Conservation (phyloP, 2,888 invertebrate genomes). For the Drosophila phalerata region DNA sequence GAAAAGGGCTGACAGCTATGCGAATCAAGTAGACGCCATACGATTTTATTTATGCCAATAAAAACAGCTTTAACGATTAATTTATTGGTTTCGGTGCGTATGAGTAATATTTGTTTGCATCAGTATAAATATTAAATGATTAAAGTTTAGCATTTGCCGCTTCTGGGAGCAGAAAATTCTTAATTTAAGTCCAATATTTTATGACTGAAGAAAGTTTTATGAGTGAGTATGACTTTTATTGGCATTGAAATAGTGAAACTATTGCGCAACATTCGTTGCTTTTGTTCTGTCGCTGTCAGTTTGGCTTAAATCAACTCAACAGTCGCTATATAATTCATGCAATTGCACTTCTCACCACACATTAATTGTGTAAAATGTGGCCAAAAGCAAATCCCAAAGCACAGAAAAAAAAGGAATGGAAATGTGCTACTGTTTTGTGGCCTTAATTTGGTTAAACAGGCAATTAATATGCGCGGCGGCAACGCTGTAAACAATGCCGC, state of each 20-base stretch:
- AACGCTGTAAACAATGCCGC: constrained; percentile 68
- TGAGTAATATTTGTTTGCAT: constrained; percentile 33
- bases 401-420: neutral
- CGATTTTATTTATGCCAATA: constrained; percentile 49
- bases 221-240: neutral
- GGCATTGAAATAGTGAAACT: neutral
- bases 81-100: constrained; percentile 37
- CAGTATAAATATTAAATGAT: neutral
- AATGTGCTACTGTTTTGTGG: constrained; percentile 49
- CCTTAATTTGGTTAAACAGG: constrained; percentile 74
- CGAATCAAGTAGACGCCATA: constrained; percentile 34
- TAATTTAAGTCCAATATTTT: neutral
- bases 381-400: constrained; percentile 18
- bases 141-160: neutral
- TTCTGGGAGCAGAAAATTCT: neutral
- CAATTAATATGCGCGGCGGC: constrained; percentile 74
- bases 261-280: neutral
- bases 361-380: constrained; percentile 54
- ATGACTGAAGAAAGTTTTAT: neutral
- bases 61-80: constrained; percentile 28
- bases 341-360: constrained; percentile 60
- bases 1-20: constrained; percentile 6
- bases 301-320: constrained; percentile 25
- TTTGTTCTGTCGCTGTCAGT: neutral
- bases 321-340: constrained; percentile 43